Evolutionary conservation across 1,140 invertebrate genomes (phyloP), one percentile per base, ranked within the genome.

Genomic region (Ruditapes philippinarum): DNA sequence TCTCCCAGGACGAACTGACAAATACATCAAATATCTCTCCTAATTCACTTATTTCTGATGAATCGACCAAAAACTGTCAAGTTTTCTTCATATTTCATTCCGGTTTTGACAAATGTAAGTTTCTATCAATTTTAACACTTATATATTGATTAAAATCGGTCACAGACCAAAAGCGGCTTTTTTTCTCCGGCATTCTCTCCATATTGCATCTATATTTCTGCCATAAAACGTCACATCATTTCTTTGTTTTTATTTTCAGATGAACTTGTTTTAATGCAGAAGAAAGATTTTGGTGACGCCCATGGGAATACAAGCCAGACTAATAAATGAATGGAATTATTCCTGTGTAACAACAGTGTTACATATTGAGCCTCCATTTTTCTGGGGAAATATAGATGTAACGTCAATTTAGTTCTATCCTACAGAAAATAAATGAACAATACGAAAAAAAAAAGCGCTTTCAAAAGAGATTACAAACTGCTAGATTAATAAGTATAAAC

Each of bases 241-340:
- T 74, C 78, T 60, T 86, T 76, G 74, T 74, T 62, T 76, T 45
- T 78, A 51, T 40, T 60, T 86, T 86, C 49, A 25, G 19, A 74
- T 60, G 65, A 73, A 40, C 73, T 57, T 40, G 70, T 73, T 84
- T 74, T 74, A 84, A 74, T 73, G 82, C 65, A 51, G 49, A 73
- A 49, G 49, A 54, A 86, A 78, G 84, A 86, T 86, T 86, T 85
- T 76, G 51, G 68, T 86, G 70, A 38, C 51, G 40, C 84, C 54
- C 84, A 22, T 0, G 70, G 54, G 84, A 86, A 36, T 57, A 28
- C 0, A 12, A 45, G n/a, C 70, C 84, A 86, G 84, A 86, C 84
- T 86, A 74, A 76, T 86, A 86, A 74, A 86, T 86, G 73, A 74
- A 78, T 68, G 81, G 28, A 62, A 54, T 49, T 54, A 62, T 81